Evolutionary conservation across 1,140 invertebrate genomes (phyloP), one percentile per base, ranked within the genome.

Genomic region (Rhagoletis zephyria): DNA sequence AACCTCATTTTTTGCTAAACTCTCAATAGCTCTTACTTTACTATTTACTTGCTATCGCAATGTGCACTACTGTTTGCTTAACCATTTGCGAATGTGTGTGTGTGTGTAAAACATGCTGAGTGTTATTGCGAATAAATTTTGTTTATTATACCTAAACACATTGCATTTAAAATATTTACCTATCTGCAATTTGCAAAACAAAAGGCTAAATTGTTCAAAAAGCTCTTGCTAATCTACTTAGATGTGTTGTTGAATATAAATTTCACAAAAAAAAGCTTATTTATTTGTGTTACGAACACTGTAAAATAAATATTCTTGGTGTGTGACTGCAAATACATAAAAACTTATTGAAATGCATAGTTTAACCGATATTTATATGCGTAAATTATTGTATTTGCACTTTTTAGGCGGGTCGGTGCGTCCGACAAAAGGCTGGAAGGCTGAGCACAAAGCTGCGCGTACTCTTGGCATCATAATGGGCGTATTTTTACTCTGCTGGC

Each of bases 401-500:
- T 87, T 93, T 93, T 86, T 94, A 96, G 95, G 95, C 89, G 96
- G 96, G 70, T 95, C 95, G 74, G 95, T 96, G 88, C 95, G 96
- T 88, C 95, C 96, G 87, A 95, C 95, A 86, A 96, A 95, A 91
- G 96, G 96, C 89, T 97, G 96, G 96, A 94, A 96, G 90, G 97
- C 97, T 86, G 97, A 98, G 92, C 97, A 98, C 93, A 98, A 98
- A 94, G 97, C 97, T 10, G 98, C 98, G 4, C 94, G 97, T 74
- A 98, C 97, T 16, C 94, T 99, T 1, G 98, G 98, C 14, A 97
- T 98, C 87, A 98, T 98, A 88, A 97, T 98, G 97, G 97, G 97
- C 9, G 97, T 98, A 12, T 97, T 99, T 93, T 97, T 99, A 64
- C 95, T 99, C 4, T 99, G 98, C 92, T 99, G 98, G 98, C 93